These are phyloP conservation scores for Eristalinus aeneus DNA, from an alignment of 2,888 invertebrate genomes.

Conservation along the genomic window DNA sequence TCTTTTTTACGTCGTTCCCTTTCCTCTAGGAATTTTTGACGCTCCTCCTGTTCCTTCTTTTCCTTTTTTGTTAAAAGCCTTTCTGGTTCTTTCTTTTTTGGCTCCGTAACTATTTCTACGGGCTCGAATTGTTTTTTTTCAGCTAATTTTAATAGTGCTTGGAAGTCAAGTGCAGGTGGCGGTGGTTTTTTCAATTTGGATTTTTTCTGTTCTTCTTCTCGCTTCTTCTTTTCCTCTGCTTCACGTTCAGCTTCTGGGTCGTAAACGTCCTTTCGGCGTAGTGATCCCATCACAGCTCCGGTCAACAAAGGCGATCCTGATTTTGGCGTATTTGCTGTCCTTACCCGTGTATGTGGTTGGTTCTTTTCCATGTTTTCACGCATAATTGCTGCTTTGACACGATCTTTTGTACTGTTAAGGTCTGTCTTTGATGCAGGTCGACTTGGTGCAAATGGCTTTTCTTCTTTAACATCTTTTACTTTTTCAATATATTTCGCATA, in stretches of 20 bases:
- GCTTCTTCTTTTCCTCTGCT: constrained; percentile 76
- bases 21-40: constrained; percentile 85
- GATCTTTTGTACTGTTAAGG: constrained; percentile 84
- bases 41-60: constrained; percentile 87
- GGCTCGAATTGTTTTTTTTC: constrained; percentile 92
- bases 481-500: constrained; percentile 93
- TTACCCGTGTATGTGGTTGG: constrained; percentile 60
- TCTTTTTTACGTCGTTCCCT: constrained; percentile 81
- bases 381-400: constrained; percentile 88
- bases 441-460: constrained; percentile 85
- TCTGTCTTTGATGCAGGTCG: constrained; percentile 78
- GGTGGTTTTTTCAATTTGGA: constrained; percentile 83
- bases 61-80: constrained; percentile 91
- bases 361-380: constrained; percentile 87
- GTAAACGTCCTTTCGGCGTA: constrained; percentile 71
- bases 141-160: constrained; percentile 89
- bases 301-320: constrained; percentile 16
- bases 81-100: constrained; percentile 84
- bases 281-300: constrained; percentile 38
- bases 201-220: constrained; percentile 80
- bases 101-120: constrained; percentile 81
- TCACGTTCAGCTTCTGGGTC: constrained; percentile 76
- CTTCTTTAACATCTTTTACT: constrained; percentile 83
- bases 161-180: constrained; percentile 90
- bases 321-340: constrained; percentile 43